phyloP scores from a whole-genome alignment of 2,888 invertebrate species.

The Eupithecia vulgata region DNA sequence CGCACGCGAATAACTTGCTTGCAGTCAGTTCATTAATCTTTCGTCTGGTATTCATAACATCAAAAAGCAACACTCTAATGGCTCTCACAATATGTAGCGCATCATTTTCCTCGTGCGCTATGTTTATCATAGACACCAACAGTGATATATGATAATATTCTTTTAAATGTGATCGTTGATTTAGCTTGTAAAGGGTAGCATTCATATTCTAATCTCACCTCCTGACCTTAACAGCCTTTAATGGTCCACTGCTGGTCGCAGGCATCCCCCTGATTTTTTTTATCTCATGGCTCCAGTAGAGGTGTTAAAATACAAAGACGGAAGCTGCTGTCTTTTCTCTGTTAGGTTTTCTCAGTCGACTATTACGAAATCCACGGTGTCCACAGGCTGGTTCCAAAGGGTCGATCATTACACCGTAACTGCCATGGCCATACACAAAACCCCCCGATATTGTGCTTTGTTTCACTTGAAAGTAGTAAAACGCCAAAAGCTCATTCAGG shows the following conservation, averaged over 20 bases:
- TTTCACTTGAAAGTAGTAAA: too few species aligned
- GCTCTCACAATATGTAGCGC: conserved; percentile 4
- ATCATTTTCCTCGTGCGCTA: conserved; percentile 9
- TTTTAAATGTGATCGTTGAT: neutral
- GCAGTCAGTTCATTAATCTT: conserved; percentile 6
- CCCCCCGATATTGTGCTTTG: too few species aligned
- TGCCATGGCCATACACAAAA: too few species aligned
- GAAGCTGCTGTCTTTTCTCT: too few species aligned
- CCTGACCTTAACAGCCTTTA: too few species aligned
- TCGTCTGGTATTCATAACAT: conserved; percentile 7
- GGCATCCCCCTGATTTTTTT: too few species aligned
- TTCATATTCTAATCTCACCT: too few species aligned
- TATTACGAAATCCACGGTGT: neutral
- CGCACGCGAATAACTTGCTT: neutral
- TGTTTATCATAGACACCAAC: neutral
- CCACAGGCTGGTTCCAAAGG: neutral
- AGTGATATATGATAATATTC: conserved; percentile 16
- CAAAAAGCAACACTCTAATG: conserved; percentile 21
- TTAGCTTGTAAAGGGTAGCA: neutral
- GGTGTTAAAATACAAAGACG: too few species aligned
- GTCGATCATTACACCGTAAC: too few species aligned
- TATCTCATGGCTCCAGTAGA: too few species aligned
- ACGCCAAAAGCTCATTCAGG: too few species aligned
- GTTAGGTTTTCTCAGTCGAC: neutral
- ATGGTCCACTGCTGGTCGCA: too few species aligned